A percentile compares a stretch with the other conserved stretches of the same genome.
These are phyloP conservation scores for Pogonomyrmex barbatus DNA, from an alignment of 1,140 invertebrate genomes.

Conservation along the genomic window DNA sequence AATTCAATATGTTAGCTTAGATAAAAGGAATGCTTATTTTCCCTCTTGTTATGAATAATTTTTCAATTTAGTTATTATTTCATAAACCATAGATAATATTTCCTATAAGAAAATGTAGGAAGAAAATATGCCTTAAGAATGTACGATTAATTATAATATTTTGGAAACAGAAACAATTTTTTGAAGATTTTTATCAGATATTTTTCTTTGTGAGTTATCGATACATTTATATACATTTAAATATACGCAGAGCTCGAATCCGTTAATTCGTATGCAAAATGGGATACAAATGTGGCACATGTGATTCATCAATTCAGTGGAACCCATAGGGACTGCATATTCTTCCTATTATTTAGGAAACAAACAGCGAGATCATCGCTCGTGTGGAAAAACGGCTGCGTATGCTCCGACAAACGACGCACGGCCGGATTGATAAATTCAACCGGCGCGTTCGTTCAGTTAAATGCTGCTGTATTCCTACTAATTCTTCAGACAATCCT, in stretches of 20 bases:
- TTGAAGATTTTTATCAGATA: background rate
- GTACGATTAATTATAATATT: background rate
- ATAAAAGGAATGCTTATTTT: conserved; percentile 8
- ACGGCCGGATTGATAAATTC: conserved; percentile 63
- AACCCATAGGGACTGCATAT: conserved; percentile 15
- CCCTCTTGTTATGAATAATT: background rate
- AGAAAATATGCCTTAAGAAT: background rate
- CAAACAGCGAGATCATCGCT: conserved; percentile 79
- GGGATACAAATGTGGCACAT: background rate
- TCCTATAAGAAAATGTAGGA: background rate
- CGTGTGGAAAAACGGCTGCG: conserved; percentile 76
- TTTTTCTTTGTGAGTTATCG: background rate
- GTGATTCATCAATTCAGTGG: conserved; percentile 23
- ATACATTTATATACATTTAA: background rate
- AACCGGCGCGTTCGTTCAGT: conserved; percentile 69
- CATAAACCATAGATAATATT: background rate
- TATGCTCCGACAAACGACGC: conserved; percentile 57
- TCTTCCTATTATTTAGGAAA: conserved; percentile 70
- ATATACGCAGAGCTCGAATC: background rate
- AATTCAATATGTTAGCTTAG: background rate
- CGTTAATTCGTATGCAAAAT: conserved; percentile 11
- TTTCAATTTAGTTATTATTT: background rate
- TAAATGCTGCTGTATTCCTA: conserved; percentile 82
- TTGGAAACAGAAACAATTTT: background rate
- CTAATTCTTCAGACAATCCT: conserved; percentile 81